Evolutionary conservation across 2,888 invertebrate species (phyloP), one percentile per base, ranked within the genome.

Genomic region (Zaprionus lineosus): DNA sequence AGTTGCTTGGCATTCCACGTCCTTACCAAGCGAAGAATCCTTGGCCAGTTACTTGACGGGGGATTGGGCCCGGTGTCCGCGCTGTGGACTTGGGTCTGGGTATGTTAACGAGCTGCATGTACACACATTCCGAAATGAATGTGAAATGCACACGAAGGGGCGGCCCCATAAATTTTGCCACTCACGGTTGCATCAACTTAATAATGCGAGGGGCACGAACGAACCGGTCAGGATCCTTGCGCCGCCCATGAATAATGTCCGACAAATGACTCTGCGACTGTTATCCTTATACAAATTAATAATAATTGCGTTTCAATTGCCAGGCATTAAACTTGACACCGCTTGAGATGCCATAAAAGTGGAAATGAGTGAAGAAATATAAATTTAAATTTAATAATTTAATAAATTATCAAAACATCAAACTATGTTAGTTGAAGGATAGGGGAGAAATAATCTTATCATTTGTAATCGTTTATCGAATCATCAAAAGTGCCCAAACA

Each of bases 241-340:
- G 5, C 33, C 21, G n/a, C 26, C 39, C 59, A 63, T 81, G 50
- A 73, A 62, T 75, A 65, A 83, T 73, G 74, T 46, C 55, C 59
- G 61, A 59, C 77, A 58, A 82, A 74, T 71, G 61, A 33, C 33
- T 31, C 26, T 51, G 47, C 34, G 29, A 29, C 31, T 52, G 40
- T 43, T 34, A 40, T 29, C 3, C 29, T 43, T 31, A 62, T 57
- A 66, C 71, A 83, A 85, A 83, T 81, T 58, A 61, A 65, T 64
- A 75, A 73, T 84, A 83, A 81, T 79, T 79, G 83, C 65, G 48
- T 48, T 68, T 66, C 85, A 85, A 81, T 85, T 81, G 85, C 52
- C 34, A 29, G 56, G 51, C 76, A 85, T 83, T 85, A 79, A 79
- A 60, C 61, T 55, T 44, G 40, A 34, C 47, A 53, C 46, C 40